Conservation (phyloP, 2,888 invertebrate species). For the Rapana venosa region DNA sequence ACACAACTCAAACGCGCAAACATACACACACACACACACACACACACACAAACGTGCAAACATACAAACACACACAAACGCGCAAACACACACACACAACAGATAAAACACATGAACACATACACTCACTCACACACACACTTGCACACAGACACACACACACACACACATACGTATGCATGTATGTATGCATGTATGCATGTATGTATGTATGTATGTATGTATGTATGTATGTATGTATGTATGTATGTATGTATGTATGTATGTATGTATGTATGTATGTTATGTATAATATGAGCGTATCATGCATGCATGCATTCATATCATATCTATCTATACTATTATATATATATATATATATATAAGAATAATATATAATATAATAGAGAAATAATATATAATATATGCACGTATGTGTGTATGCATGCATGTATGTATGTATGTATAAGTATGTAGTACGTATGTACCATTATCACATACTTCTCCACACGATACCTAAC, state of each 20-base stretch:
- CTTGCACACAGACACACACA: not conserved
- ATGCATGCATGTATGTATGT: too few relatives aligned
- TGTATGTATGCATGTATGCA: not conserved
- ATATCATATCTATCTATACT: too few relatives aligned
- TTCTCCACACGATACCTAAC: too few relatives aligned
- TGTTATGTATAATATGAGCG: too few relatives aligned
- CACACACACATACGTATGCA: not conserved
- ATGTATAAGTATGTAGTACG: too few relatives aligned
- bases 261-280: not conserved
- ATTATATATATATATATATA: too few relatives aligned
- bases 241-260: not conserved
- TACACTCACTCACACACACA: not conserved
- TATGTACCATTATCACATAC: too few relatives aligned
- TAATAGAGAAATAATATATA: too few relatives aligned
- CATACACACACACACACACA: not conserved
- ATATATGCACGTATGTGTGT: too few relatives aligned
- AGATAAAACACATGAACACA: not conserved
- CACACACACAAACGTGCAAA: not conserved
- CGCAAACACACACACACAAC: not conserved
- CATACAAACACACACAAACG: not conserved
- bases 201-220: not conserved
- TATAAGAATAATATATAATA: too few relatives aligned
- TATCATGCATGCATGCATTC: too few relatives aligned
- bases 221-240: not conserved
- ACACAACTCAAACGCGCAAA: too few relatives aligned